These are phyloP conservation scores for Herpetotheres cachinnans DNA, from an alignment of 2,113 vertebrate species.

Conservation along the genomic window DNA sequence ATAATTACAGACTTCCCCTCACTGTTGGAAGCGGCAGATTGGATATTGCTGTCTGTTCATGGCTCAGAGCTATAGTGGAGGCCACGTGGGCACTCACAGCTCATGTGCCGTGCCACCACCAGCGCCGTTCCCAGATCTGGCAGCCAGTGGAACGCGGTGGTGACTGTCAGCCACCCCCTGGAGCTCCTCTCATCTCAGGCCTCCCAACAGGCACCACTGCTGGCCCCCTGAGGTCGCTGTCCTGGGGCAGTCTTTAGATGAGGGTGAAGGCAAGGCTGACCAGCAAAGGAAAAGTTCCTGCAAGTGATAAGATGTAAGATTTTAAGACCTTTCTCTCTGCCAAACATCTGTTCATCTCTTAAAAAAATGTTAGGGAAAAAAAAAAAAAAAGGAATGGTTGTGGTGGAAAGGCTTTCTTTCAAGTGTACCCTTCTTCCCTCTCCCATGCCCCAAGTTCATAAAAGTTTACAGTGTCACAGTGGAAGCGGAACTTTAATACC, in stretches of 20 bases:
- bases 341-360: not conserved
- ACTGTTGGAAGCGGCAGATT: not conserved
- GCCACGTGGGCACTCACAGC: not conserved
- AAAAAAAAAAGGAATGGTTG: fast-evolving
- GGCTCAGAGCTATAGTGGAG: not conserved
- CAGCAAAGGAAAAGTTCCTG: not conserved
- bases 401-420: not conserved
- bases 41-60: not conserved
- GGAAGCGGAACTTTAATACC: not conserved
- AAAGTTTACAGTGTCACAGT: not conserved
- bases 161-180: not conserved
- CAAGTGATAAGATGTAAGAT: not conserved
- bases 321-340: not conserved
- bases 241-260: not conserved
- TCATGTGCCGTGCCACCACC: not conserved
- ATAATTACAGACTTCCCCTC: not conserved
- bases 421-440: not conserved
- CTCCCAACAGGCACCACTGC: fast-evolving
- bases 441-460: fast-evolving
- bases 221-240: not conserved
- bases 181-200: not conserved
- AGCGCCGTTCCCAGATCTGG: not conserved
- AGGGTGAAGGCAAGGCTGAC: not conserved
- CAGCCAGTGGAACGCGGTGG: fast-evolving
- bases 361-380: not conserved